Percentiles rank a stretch among this genome's conserved stretches.
phyloP scores from a whole-genome alignment of 2,797 vertebrate species.

The Naso thynnoides region DNA sequence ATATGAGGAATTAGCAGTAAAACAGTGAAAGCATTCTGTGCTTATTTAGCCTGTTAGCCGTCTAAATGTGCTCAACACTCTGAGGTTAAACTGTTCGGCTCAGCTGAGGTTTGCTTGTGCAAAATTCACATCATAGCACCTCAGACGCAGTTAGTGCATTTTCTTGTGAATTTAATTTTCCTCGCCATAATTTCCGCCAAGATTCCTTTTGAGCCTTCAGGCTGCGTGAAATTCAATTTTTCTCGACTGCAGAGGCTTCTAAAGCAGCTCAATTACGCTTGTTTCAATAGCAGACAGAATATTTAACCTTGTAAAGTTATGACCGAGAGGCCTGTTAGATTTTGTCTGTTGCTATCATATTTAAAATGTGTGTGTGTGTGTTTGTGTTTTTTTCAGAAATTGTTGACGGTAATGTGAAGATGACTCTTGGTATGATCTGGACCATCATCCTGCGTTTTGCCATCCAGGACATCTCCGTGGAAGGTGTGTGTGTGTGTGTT shows the following conservation, averaged over 20 bases:
- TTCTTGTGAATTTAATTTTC: constrained; percentile 11
- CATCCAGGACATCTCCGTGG: constrained; percentile 96
- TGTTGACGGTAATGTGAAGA: constrained; percentile 92
- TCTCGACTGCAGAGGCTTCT: constrained; percentile 14
- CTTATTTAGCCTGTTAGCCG: not conserved
- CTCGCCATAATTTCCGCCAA: constrained; percentile 13
- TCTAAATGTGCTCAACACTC: not conserved
- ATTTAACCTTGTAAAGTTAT: not conserved
- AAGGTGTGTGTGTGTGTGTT: constrained; percentile 84
- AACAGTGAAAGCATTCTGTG: not conserved
- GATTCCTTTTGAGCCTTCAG: constrained; percentile 15
- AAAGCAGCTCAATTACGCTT: not conserved
- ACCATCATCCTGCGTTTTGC: constrained; percentile 95
- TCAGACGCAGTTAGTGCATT: constrained; percentile 12
- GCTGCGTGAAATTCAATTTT: constrained; percentile 31
- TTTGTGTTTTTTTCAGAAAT: constrained; percentile 85
- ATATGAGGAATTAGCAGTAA: not conserved
- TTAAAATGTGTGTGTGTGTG: not conserved
- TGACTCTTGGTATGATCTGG: constrained; percentile 97
- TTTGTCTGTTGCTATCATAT: not conserved
- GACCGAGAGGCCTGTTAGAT: not conserved
- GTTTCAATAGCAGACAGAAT: not conserved
- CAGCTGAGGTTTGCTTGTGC: no score
- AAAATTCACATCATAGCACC: not conserved
- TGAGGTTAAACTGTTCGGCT: not conserved